Percentiles rank a stretch among this genome's conserved stretches.
phyloP scores from a whole-genome alignment of 30 jellyfish, hydroid and myxozoan species.

The Chrysaora quinquecirrha region DNA sequence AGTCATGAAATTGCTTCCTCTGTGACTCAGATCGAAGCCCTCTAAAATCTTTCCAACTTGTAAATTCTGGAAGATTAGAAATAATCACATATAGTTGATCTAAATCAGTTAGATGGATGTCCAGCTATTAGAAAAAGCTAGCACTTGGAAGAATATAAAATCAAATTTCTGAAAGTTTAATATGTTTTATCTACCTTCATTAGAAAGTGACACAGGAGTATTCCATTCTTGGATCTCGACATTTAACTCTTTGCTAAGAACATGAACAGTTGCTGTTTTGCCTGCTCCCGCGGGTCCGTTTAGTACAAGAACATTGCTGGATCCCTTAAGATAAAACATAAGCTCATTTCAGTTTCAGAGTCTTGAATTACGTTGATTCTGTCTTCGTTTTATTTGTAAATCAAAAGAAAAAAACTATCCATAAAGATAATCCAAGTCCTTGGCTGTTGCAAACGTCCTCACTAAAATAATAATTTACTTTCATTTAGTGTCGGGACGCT shows the following conservation, averaged over 20 bases:
- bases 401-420: too few relatives aligned
- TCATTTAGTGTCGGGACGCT: too few relatives aligned
- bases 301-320: slow-evolving; percentile 67
- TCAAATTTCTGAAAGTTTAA: too few relatives aligned
- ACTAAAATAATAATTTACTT: too few relatives aligned
- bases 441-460: too few relatives aligned
- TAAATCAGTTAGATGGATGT: too few relatives aligned
- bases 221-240: slow-evolving; percentile 85
- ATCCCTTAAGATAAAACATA: slow-evolving; percentile 18
- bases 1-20: slow-evolving; percentile 88
- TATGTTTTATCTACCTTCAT: slow-evolving; percentile 50
- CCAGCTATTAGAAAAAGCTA: too few relatives aligned
- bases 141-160: too few relatives aligned
- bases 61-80: slow-evolving; percentile 29
- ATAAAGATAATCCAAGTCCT: too few relatives aligned
- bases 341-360: neutral
- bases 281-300: slow-evolving; percentile 98
- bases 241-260: slow-evolving; percentile 53
- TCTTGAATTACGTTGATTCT: too few relatives aligned
- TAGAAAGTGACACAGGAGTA: slow-evolving; percentile 69
- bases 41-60: slow-evolving; percentile 55
- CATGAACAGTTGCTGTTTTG: slow-evolving; percentile 84
- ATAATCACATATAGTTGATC: too few relatives aligned
- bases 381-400: too few relatives aligned
- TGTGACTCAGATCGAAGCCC: slow-evolving; percentile 65